Percentiles rank a stretch among this genome's conserved stretches.
phyloP scores from a whole-genome alignment of 2,113 vertebrate species.

The Holacanthus passer region DNA sequence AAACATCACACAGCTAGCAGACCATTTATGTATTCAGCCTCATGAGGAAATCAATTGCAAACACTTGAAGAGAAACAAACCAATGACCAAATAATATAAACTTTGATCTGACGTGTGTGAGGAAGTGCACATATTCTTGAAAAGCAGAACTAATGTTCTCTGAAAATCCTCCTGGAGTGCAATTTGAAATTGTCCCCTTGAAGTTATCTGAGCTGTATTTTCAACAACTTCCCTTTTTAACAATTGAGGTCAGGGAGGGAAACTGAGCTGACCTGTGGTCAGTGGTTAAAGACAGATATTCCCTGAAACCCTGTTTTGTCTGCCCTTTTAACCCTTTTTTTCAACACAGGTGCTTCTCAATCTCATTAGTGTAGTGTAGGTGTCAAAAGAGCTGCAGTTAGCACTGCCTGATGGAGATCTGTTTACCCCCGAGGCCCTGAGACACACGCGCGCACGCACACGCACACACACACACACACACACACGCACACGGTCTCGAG shows the following conservation, averaged over 20 bases:
- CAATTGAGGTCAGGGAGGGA: background rate
- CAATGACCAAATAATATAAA: background rate
- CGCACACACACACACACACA: slow-evolving; percentile 6
- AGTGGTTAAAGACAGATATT: background rate
- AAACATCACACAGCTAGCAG: background rate
- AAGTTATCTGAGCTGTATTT: slow-evolving; percentile 11
- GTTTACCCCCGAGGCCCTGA: slow-evolving; percentile 33
- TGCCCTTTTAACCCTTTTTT: slow-evolving; percentile 15
- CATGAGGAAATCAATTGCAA: background rate
- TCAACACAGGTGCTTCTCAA: slow-evolving; percentile 3
- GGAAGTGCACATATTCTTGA: background rate
- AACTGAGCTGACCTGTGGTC: slow-evolving; percentile 15
- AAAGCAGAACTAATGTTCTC: slow-evolving; percentile 11
- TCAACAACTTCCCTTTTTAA: slow-evolving; percentile 8
- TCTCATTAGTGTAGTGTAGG: slow-evolving; percentile 23
- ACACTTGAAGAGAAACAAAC: background rate
- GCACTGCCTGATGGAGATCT: slow-evolving; percentile 28
- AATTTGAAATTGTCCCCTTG: background rate
- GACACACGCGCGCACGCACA: slow-evolving; percentile 12
- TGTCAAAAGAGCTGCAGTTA: slow-evolving; percentile 19
- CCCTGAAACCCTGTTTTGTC: slow-evolving; percentile 17
- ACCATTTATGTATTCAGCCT: background rate
- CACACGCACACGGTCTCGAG: too few species aligned
- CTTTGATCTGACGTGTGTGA: background rate
- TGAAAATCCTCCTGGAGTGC: background rate